Conservation (phyloP, 2,797 vertebrate species). For the Coccyzus lansbergi region DNA sequence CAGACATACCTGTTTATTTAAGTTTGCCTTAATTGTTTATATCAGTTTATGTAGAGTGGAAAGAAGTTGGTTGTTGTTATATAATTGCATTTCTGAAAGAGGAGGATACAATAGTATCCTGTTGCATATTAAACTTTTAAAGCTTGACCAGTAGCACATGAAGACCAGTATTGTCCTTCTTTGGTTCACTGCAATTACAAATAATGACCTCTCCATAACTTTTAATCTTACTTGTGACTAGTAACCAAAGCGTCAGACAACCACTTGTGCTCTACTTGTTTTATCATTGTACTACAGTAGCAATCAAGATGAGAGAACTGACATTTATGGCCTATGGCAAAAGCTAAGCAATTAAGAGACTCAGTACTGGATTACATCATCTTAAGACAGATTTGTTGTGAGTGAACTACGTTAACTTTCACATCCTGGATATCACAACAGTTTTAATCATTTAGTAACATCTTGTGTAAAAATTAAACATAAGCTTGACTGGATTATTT, state of each 20-base stretch:
- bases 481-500: constrained; percentile 48
- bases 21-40: neutral
- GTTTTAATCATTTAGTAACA: constrained; percentile 54
- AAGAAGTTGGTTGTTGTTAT: neutral
- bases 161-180: neutral
- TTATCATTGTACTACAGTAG: constrained; percentile 24
- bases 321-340: constrained; percentile 64
- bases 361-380: constrained; percentile 56
- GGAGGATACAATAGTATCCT: neutral
- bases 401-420: constrained; percentile 58
- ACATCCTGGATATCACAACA: constrained; percentile 35
- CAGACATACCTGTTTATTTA: neutral
- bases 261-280: constrained; percentile 31
- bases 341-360: constrained; percentile 61
- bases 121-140: neutral
- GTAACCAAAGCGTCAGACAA: neutral
- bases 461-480: constrained; percentile 49
- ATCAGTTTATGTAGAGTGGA: neutral
- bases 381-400: constrained; percentile 63
- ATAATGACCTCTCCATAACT: neutral
- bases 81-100: neutral
- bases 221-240: constrained; percentile 24
- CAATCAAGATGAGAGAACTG: constrained; percentile 30
- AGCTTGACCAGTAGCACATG: neutral
- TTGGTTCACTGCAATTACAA: neutral